Evolutionary conservation across 2,797 vertebrate species (phyloP).

Genomic region (Poeciliopsis infans): DNA sequence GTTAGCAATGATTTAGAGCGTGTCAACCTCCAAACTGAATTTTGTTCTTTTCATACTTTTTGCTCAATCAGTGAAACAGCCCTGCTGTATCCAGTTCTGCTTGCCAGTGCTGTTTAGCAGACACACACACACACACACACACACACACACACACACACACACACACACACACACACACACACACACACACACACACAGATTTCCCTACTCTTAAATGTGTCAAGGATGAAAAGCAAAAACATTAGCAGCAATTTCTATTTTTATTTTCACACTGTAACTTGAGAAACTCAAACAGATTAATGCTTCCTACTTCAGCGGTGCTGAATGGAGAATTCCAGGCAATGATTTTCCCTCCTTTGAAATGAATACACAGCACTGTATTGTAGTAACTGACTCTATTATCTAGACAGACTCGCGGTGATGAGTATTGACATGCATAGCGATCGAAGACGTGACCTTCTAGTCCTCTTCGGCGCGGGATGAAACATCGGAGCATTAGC

Average conservation of each 20-base stretch:
- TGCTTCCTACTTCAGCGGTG: conserved; percentile 21
- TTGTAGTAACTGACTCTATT: conserved; percentile 39
- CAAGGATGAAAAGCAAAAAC: neutral
- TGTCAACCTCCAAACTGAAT: neutral
- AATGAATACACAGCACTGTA: conserved; percentile 41
- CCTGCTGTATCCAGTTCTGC: neutral
- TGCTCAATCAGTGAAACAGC: neutral
- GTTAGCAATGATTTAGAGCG: neutral
- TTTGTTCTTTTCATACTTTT: neutral
- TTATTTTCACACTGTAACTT: conserved; percentile 23
- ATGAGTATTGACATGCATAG: conserved; percentile 50
- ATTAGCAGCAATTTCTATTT: conserved; percentile 1
- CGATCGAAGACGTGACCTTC: conserved; percentile 61
- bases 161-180: neutral
- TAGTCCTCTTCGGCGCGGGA: conserved; percentile 38
- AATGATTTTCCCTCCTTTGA: conserved; percentile 46
- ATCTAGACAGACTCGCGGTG: conserved; percentile 24
- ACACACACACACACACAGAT: neutral
- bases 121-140: neutral
- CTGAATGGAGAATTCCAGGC: conserved; percentile 38
- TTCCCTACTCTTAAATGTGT: neutral
- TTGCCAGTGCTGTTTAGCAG: neutral
- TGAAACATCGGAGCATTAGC: conserved; percentile 40
- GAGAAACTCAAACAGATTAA: conserved; percentile 29
- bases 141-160: no score